A percentile compares a stretch with the other conserved stretches of the same genome.
These are phyloP conservation scores for Drosophila infuscata DNA, from an alignment of 2,888 invertebrate species.

Conservation along the genomic window DNA sequence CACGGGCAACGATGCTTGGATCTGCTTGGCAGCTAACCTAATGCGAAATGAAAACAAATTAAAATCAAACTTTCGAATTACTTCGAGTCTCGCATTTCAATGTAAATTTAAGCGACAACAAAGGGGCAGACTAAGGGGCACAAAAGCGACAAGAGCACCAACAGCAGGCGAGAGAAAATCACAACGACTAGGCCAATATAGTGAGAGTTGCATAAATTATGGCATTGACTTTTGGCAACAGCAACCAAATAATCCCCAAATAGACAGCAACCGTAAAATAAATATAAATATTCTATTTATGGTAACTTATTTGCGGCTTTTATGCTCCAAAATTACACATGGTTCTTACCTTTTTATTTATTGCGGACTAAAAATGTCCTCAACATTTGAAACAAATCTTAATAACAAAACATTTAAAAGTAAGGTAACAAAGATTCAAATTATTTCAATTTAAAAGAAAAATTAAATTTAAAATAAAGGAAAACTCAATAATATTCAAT, in stretches of 20 bases:
- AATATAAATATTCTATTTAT: conserved; percentile 8
- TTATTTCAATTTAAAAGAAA: background rate
- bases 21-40: conserved; percentile 66
- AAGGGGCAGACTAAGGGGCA: conserved; percentile 29
- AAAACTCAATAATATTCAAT: background rate
- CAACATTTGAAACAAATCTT: too few relatives aligned
- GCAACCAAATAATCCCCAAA: conserved; percentile 25
- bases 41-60: conserved; percentile 83
- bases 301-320: background rate
- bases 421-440: too few relatives aligned
- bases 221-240: conserved; percentile 32
- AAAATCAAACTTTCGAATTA: conserved; percentile 83
- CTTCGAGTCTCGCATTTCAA: conserved; percentile 82
- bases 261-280: conserved; percentile 13
- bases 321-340: too few relatives aligned
- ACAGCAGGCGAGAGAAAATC: conserved; percentile 10
- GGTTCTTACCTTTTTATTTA: background rate
- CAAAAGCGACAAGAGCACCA: conserved; percentile 2
- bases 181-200: conserved; percentile 41
- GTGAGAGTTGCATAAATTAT: conserved; percentile 68
- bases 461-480: background rate
- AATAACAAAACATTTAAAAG: too few relatives aligned
- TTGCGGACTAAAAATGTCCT: too few relatives aligned
- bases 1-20: conserved; percentile 24
- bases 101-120: conserved; percentile 79